Conservation (phyloP, 2,888 invertebrate genomes). For the Molanna angustata region DNA sequence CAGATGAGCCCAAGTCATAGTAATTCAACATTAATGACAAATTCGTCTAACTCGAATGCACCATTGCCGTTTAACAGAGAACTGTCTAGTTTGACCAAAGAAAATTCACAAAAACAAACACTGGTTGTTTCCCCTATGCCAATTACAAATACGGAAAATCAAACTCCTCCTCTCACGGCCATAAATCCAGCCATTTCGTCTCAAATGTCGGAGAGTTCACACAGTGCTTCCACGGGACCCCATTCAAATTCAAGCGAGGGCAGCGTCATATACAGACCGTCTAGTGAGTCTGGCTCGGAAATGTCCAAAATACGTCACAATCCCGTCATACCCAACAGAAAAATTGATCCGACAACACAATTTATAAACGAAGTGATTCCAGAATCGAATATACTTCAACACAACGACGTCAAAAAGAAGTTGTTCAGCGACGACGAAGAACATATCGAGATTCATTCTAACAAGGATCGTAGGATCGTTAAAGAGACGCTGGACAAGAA, state of each 20-base stretch:
- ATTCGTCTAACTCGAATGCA: slow-evolving; percentile 53
- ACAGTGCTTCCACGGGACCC: slow-evolving; percentile 63
- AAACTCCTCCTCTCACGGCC: slow-evolving; percentile 33
- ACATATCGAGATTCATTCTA: slow-evolving; percentile 12
- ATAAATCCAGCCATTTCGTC: slow-evolving; percentile 37
- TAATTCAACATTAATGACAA: slow-evolving; percentile 51
- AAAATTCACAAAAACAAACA: slow-evolving; percentile 50
- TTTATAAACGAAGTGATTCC: slow-evolving; percentile 54
- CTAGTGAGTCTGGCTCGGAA: slow-evolving; percentile 69
- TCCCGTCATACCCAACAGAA: slow-evolving; percentile 53
- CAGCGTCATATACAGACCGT: slow-evolving; percentile 70
- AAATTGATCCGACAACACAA: slow-evolving; percentile 51
- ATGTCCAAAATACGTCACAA: slow-evolving; percentile 47
- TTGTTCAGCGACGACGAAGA: slow-evolving; percentile 34
- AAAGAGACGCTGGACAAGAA: slow-evolving; percentile 32
- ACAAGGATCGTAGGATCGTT: slow-evolving; percentile 19
- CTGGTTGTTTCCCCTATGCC: slow-evolving; percentile 76
- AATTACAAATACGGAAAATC: slow-evolving; percentile 44
- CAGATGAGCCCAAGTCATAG: slow-evolving; percentile 58
- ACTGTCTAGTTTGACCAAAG: slow-evolving; percentile 54
- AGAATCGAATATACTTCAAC: slow-evolving; percentile 54
- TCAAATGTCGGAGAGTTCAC: slow-evolving; percentile 68
- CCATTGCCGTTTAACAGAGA: slow-evolving; percentile 52
- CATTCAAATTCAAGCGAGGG: slow-evolving; percentile 71
- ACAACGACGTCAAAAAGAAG: slow-evolving; percentile 48